phyloP scores from a whole-genome alignment of 2,888 invertebrate genomes.

The Pyrocoelia pectoralis region DNA sequence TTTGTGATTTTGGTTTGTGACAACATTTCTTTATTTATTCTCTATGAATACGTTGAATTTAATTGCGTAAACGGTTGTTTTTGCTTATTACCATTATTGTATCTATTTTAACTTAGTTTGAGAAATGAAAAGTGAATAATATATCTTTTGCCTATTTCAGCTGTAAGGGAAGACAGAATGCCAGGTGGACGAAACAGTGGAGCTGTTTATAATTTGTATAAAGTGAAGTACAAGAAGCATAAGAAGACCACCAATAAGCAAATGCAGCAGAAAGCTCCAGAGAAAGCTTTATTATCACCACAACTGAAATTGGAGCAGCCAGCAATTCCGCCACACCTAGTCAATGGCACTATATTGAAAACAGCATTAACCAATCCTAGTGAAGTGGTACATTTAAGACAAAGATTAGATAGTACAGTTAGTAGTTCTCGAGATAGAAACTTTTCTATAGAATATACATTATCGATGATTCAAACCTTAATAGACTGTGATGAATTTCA shows the following conservation, averaged over 20 bases:
- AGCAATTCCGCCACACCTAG: conserved; percentile 65
- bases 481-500: conserved; percentile 98
- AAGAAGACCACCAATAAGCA: conserved; percentile 79
- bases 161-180: conserved; percentile 98
- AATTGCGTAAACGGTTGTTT: too few relatives aligned
- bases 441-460: conserved; percentile 83
- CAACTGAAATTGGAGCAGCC: conserved; percentile 47
- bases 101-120: too few relatives aligned
- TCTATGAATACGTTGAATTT: too few relatives aligned
- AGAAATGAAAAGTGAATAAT: too few relatives aligned
- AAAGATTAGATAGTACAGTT: conserved; percentile 86
- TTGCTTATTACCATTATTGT: too few relatives aligned
- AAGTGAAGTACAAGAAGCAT: conserved; percentile 98
- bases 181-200: conserved; percentile 99
- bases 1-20: too few relatives aligned
- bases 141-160: conserved; percentile 62
- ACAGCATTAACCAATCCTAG: conserved; percentile 94
- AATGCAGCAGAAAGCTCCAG: conserved; percentile 53
- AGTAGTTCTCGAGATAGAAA: conserved; percentile 84
- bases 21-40: too few relatives aligned
- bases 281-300: conserved; percentile 58
- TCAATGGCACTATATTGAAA: conserved; percentile 92
- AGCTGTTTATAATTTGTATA: conserved; percentile 98
- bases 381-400: conserved; percentile 89
- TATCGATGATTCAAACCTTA: conserved; percentile 89